Conservation (phyloP, 2,113 vertebrate genomes). For the Oceanodroma tethys region DNA sequence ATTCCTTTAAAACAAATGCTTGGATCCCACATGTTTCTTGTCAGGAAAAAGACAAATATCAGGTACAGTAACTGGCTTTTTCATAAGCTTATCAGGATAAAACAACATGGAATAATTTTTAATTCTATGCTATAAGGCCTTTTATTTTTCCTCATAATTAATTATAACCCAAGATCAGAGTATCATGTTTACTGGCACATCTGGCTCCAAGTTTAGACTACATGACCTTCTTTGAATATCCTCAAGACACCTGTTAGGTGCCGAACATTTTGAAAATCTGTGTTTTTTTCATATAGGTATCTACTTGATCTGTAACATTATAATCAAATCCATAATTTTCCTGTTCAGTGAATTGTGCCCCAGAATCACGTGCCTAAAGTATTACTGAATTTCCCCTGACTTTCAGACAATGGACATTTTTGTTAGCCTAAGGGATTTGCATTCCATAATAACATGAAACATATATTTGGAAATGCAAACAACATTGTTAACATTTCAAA, state of each 20-base stretch:
- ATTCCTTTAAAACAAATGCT: neutral
- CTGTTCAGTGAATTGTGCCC: neutral
- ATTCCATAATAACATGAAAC: neutral
- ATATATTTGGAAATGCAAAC: slow-evolving; percentile 49
- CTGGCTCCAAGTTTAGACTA: neutral
- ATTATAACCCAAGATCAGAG: neutral
- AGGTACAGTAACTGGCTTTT: neutral
- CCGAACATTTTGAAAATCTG: neutral
- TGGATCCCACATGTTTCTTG: neutral
- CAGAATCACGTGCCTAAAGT: neutral
- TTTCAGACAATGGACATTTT: neutral
- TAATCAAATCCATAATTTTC: neutral
- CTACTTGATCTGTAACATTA: neutral
- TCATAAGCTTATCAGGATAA: neutral
- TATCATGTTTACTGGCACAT: neutral
- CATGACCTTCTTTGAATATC: neutral
- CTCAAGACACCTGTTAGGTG: neutral
- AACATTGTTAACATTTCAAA: slow-evolving; percentile 58
- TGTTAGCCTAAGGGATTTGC: neutral
- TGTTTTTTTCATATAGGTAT: neutral
- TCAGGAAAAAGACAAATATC: neutral
- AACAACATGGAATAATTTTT: neutral
- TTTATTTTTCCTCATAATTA: neutral
- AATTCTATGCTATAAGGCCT: neutral
- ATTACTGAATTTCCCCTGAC: neutral